A percentile compares a stretch with the other conserved stretches of the same genome.
Conservation (phyloP, 30 jellyfish, hydroid and myxozoan genomes). For the Turritopsis dohrnii region DNA sequence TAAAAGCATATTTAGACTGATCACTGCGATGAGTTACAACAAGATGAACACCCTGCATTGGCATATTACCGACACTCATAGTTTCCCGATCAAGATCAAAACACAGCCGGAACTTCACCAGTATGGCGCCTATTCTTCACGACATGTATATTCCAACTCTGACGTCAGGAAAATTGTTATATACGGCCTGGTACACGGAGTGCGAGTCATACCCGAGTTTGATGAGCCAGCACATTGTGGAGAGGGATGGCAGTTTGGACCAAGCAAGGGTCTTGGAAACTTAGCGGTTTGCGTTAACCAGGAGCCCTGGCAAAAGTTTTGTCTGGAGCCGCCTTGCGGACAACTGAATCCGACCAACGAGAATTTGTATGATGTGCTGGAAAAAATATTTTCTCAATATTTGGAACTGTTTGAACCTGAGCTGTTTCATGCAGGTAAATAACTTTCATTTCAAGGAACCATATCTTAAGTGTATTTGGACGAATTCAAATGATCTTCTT, state of each 20-base stretch:
- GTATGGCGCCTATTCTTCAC: slow-evolving; percentile 66
- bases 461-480: too few relatives aligned
- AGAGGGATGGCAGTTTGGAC: slow-evolving; percentile 90
- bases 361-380: slow-evolving; percentile 59
- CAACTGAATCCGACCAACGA: slow-evolving; percentile 74
- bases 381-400: slow-evolving; percentile 57
- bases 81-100: slow-evolving; percentile 73
- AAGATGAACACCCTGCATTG: slow-evolving; percentile 84
- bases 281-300: slow-evolving; percentile 66
- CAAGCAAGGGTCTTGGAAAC: slow-evolving; percentile 52
- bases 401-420: slow-evolving; percentile 72
- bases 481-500: neutral
- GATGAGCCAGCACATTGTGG: slow-evolving; percentile 93
- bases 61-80: slow-evolving; percentile 88
- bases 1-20: slow-evolving; percentile 42
- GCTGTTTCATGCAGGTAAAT: slow-evolving; percentile 42
- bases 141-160: slow-evolving; percentile 57
- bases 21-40: slow-evolving; percentile 73
- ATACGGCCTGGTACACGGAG: slow-evolving; percentile 76
- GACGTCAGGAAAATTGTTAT: slow-evolving; percentile 60
- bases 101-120: slow-evolving; percentile 64
- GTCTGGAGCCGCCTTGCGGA: slow-evolving; percentile 96
- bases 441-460: too few relatives aligned
- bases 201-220: slow-evolving; percentile 86
- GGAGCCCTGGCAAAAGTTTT: slow-evolving; percentile 83